Evolutionary conservation across 2,113 vertebrate genomes (phyloP).

Genomic region (Percina caprodes): DNA sequence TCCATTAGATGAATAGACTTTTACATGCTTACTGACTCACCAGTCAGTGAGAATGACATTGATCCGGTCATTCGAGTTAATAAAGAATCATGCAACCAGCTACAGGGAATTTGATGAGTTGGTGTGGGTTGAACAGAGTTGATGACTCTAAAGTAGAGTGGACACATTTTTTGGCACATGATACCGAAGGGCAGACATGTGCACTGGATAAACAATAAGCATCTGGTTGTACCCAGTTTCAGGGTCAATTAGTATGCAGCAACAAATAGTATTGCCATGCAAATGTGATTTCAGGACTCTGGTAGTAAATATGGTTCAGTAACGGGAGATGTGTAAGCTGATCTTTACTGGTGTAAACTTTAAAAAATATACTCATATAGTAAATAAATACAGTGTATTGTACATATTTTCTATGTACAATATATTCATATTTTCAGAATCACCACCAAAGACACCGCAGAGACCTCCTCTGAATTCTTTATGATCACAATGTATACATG

Average conservation of each 20-base stretch:
- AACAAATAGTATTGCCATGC: not conserved
- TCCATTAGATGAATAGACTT: constrained; percentile 31
- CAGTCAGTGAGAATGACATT: constrained; percentile 11
- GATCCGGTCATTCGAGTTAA: constrained; percentile 49
- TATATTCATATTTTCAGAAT: too few species aligned
- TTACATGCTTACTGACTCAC: constrained; percentile 5
- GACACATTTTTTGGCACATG: constrained; percentile 39
- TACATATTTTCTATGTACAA: not conserved
- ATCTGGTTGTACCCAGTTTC: not conserved
- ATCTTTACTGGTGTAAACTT: not conserved
- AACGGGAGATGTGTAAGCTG: not conserved
- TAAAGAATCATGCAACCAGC: constrained; percentile 36
- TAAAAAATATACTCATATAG: not conserved
- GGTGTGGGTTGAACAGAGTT: constrained; percentile 35
- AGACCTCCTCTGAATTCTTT: not conserved
- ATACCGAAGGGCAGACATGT: constrained; percentile 7
- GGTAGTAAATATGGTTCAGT: not conserved
- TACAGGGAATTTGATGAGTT: constrained; percentile 39
- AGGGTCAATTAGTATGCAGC: not conserved
- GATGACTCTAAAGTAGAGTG: constrained; percentile 35
- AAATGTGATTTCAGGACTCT: not conserved
- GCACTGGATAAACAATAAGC: constrained; percentile 25
- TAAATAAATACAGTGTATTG: constrained; percentile 1
- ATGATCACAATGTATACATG: not conserved
- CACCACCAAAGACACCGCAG: not conserved